These are phyloP conservation scores for Falco biarmicus DNA, from an alignment of 2,797 vertebrate species.

Conservation along the genomic window DNA sequence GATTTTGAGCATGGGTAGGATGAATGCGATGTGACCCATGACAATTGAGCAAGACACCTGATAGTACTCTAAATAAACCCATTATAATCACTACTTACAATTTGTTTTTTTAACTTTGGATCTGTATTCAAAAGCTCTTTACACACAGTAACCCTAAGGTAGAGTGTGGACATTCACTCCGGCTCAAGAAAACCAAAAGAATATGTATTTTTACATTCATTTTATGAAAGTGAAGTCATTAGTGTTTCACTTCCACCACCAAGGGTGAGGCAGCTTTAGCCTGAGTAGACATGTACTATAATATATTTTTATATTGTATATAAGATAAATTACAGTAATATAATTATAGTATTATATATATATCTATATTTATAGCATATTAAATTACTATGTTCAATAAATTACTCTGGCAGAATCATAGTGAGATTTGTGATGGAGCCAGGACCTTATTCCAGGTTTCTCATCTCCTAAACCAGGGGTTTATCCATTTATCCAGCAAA, in stretches of 20 bases:
- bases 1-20: background rate
- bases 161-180: background rate
- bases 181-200: background rate
- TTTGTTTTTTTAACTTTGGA: background rate
- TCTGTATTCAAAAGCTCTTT: background rate
- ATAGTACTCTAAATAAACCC: background rate
- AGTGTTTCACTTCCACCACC: background rate
- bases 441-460: background rate
- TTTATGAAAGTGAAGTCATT: background rate
- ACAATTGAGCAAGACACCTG: rapidly evolving
- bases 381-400: background rate
- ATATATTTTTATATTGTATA: background rate
- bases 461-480: background rate
- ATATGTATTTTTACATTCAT: background rate
- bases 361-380: background rate
- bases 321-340: background rate
- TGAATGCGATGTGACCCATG: rapidly evolving
- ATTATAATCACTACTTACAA: background rate
- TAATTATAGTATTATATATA: background rate
- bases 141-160: background rate
- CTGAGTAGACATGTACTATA: background rate
- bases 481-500: background rate
- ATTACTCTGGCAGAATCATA: background rate
- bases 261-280: background rate
- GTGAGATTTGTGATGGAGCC: background rate